Conservation (phyloP, 2,888 invertebrate genomes). For the Drosophila algonquin region DNA sequence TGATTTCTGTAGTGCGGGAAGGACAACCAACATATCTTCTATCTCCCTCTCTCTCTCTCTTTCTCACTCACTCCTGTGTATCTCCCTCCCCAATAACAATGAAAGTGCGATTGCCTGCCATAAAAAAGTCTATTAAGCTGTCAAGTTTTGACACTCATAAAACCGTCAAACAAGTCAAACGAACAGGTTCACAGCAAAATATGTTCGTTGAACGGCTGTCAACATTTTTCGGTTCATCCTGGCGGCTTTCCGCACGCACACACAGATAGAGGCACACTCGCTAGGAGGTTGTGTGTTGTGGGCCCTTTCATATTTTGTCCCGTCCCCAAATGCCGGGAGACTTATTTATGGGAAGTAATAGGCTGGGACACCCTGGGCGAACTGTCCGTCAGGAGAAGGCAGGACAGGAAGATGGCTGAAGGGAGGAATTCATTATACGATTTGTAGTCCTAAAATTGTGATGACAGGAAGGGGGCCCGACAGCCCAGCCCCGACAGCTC, state of each 20-base stretch:
- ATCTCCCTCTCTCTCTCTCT: not conserved
- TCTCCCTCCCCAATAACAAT: slow-evolving; percentile 46
- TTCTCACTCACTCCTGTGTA: not conserved
- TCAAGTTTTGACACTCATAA: slow-evolving; percentile 81
- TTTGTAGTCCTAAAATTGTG: slow-evolving; percentile 8
- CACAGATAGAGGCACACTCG: not conserved
- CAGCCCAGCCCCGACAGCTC: too few relatives aligned
- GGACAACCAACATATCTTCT: not conserved
- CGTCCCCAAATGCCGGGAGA: slow-evolving; percentile 5
- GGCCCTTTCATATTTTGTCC: slow-evolving; percentile 41
- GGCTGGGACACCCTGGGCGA: not conserved
- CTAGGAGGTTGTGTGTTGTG: slow-evolving; percentile 20
- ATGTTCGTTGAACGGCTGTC: slow-evolving; percentile 60
- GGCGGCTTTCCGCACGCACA: slow-evolving; percentile 33
- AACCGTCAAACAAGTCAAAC: slow-evolving; percentile 82
- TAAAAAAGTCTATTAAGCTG: slow-evolving; percentile 80
- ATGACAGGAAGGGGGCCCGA: not conserved
- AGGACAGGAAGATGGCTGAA: slow-evolving; percentile 1
- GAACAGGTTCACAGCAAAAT: slow-evolving; percentile 78
- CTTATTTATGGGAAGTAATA: slow-evolving; percentile 23
- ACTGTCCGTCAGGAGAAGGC: not conserved
- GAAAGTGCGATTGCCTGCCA: slow-evolving; percentile 64
- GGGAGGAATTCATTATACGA: slow-evolving; percentile 17
- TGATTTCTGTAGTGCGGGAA: slow-evolving; percentile 17
- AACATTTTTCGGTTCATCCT: slow-evolving; percentile 62